Percentiles rank a stretch among this genome's conserved stretches.
These are phyloP conservation scores for Cydia splendana DNA, from an alignment of 1,140 invertebrate genomes.

Conservation along the genomic window DNA sequence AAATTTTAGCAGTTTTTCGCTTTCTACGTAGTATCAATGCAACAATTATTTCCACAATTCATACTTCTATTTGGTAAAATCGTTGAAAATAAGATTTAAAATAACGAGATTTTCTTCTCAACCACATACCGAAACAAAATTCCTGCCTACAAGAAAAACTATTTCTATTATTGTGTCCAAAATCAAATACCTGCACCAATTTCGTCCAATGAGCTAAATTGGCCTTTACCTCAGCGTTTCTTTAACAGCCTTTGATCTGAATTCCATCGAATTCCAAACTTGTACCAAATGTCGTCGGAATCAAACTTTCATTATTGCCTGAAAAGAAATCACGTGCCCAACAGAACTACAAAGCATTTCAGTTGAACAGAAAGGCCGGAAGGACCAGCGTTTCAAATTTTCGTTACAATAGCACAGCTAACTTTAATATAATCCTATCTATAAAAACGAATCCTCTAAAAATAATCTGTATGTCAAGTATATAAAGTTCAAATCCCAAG, in stretches of 20 bases:
- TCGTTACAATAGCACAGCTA: conserved; percentile 39
- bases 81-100: background rate
- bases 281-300: conserved; percentile 18
- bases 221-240: conserved; percentile 16
- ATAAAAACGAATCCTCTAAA: background rate
- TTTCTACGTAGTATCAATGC: too few relatives aligned
- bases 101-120: background rate
- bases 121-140: background rate
- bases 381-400: conserved; percentile 49
- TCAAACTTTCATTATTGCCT: conserved; percentile 27
- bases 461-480: background rate
- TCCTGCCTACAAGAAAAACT: background rate
- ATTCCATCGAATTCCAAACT: conserved; percentile 24
- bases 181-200: conserved; percentile 16
- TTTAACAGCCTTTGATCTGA: conserved; percentile 28
- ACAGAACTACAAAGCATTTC: conserved; percentile 49
- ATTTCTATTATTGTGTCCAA: conserved; percentile 25
- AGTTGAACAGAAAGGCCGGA: conserved; percentile 62
- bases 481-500: background rate
- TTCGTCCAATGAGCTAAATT: conserved; percentile 24
- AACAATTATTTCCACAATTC: too few relatives aligned
- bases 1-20: too few relatives aligned
- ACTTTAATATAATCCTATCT: background rate
- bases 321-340: conserved; percentile 47
- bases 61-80: too few relatives aligned